These are phyloP conservation scores for Ochotona princeps DNA, from an alignment of 2,113 vertebrate species.

Conservation along the genomic window DNA sequence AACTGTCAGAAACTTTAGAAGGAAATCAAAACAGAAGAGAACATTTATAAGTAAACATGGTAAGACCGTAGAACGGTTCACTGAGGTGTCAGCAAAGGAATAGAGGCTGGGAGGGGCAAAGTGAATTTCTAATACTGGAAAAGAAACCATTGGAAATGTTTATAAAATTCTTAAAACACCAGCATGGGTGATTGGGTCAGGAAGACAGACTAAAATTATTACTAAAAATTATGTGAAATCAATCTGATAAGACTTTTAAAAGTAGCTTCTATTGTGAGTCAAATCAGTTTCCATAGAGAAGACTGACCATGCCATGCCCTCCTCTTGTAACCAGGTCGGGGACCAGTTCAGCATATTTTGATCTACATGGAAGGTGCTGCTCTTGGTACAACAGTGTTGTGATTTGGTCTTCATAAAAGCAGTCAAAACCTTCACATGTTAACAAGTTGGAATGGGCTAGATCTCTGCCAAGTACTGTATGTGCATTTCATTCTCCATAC, in stretches of 20 bases:
- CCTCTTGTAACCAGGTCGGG: not conserved
- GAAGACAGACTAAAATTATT: not conserved
- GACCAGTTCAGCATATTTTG: not conserved
- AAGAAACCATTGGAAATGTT: conserved; percentile 39
- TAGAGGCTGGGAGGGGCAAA: not conserved
- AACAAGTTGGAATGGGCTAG: not conserved
- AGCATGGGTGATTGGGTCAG: not conserved
- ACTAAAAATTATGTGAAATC: not conserved
- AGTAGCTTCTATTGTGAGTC: not conserved
- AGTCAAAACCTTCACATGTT: not conserved
- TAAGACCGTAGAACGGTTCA: not conserved
- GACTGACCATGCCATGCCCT: not conserved
- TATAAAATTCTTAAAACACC: conserved; percentile 34
- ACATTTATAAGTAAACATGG: conserved; percentile 46
- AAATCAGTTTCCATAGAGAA: not conserved
- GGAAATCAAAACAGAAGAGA: conserved; percentile 54
- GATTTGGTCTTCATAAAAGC: not conserved
- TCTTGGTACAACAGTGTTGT: not conserved
- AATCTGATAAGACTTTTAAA: not conserved
- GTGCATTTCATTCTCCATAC: not conserved
- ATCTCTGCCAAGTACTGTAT: not conserved
- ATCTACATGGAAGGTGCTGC: not conserved
- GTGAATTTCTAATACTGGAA: not conserved
- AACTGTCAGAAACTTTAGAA: conserved; percentile 36
- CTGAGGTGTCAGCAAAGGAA: conserved; percentile 33